These are phyloP conservation scores for Uloborus diversus DNA, from an alignment of 1,140 invertebrate genomes.

Conservation along the genomic window DNA sequence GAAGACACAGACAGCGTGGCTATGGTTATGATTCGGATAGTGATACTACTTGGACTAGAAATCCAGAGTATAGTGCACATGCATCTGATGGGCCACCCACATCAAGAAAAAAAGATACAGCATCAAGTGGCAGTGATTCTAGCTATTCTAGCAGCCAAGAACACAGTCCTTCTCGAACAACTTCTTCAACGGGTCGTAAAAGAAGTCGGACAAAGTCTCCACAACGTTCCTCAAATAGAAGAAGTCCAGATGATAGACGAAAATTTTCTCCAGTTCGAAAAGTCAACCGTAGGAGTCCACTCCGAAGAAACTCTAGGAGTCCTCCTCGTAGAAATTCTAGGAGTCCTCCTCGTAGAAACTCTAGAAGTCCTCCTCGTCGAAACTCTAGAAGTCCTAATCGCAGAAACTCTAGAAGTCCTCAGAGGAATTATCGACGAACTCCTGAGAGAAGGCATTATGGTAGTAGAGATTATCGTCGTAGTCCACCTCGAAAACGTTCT, in stretches of 20 bases:
- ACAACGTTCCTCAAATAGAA: not conserved
- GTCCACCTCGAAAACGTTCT: constrained; percentile 12
- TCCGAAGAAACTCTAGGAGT: constrained; percentile 8
- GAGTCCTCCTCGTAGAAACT: constrained; percentile 7
- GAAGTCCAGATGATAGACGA: constrained; percentile 33
- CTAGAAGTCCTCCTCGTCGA: constrained; percentile 1
- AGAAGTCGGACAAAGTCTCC: constrained; percentile 17
- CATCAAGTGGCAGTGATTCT: constrained; percentile 12
- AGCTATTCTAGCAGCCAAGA: constrained; percentile 6
- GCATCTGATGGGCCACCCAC: not conserved
- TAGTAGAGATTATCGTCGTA: not conserved
- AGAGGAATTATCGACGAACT: constrained; percentile 10
- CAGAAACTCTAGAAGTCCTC: constrained; percentile 40
- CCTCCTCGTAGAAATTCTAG: constrained; percentile 18
- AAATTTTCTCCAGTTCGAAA: not conserved
- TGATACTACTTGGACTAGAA: constrained; percentile 48
- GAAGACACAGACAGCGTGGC: constrained; percentile 47
- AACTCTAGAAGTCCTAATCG: constrained; percentile 11
- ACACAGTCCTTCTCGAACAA: not conserved
- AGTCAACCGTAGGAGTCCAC: not conserved
- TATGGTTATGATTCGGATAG: constrained; percentile 48
- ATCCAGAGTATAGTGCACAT: constrained; percentile 15
- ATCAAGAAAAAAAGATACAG: not conserved
- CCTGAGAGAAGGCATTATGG: not conserved
- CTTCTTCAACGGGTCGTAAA: not conserved